These are phyloP conservation scores for Bujurquina vittata DNA, from an alignment of 2,113 vertebrate genomes.

Conservation along the genomic window DNA sequence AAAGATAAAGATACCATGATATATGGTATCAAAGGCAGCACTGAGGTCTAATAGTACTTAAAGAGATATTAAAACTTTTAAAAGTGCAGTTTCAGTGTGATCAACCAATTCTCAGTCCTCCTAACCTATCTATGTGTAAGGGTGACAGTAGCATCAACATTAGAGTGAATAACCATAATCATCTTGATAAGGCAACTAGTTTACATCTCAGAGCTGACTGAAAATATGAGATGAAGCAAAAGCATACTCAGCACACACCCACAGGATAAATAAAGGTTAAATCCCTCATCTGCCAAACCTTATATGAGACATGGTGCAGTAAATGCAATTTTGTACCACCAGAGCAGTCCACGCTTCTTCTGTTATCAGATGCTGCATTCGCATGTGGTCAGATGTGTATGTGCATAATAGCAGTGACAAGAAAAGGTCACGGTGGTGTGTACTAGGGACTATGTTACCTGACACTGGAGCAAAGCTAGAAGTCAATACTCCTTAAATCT, in stretches of 20 bases:
- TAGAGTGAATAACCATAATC: neutral
- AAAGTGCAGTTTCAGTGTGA: too few relatives aligned
- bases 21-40: too few relatives aligned
- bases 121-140: neutral
- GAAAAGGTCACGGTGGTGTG: conserved; percentile 25
- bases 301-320: neutral
- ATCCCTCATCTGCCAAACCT: conserved; percentile 15
- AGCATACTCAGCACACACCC: conserved; percentile 14
- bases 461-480: conserved; percentile 5
- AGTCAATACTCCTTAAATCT: conserved; percentile 46
- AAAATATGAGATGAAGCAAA: conserved; percentile 11
- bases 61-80: too few relatives aligned
- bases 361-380: neutral
- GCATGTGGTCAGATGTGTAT: neutral
- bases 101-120: neutral
- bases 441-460: neutral
- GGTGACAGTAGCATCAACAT: neutral
- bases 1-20: too few relatives aligned
- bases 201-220: neutral
- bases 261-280: conserved; percentile 21
- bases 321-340: neutral
- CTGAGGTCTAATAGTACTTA: too few relatives aligned
- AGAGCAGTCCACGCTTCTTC: neutral
- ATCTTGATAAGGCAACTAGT: neutral
- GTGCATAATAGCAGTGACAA: neutral